phyloP scores from a whole-genome alignment of 2,797 vertebrate genomes.

The Tamandua tetradactyla region DNA sequence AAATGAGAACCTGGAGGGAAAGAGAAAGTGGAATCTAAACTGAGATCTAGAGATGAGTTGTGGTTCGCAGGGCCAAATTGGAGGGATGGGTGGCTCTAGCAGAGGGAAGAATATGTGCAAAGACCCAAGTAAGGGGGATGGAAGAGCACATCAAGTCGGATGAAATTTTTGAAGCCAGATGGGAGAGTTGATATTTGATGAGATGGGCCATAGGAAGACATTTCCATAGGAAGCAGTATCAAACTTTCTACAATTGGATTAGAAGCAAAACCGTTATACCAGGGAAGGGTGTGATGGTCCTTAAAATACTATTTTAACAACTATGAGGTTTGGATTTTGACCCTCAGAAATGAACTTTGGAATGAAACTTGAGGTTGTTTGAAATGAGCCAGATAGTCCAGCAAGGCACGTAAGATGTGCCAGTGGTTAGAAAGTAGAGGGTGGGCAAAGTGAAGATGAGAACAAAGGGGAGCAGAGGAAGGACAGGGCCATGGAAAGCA shows the following conservation, averaged over 20 bases:
- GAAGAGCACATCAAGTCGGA: background rate
- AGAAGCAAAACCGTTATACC: background rate
- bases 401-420: background rate
- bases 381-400: background rate
- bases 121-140: background rate
- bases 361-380: background rate
- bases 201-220: background rate
- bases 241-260: background rate
- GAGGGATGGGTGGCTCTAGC: background rate
- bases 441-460: background rate
- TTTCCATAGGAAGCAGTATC: background rate
- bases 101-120: background rate
- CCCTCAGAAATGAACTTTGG: background rate
- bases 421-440: background rate
- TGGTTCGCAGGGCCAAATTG: rapidly evolving
- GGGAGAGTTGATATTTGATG: background rate
- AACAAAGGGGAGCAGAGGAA: background rate
- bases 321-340: background rate
- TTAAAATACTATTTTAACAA: background rate
- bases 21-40: background rate
- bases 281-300: background rate
- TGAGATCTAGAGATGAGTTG: background rate
- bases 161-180: background rate
- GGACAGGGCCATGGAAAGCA: too few species aligned
- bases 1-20: background rate